Evolutionary conservation across 2,888 invertebrate species (phyloP), one percentile per base, ranked within the genome.

Genomic region (Acanthosoma haemorrhoidale): DNA sequence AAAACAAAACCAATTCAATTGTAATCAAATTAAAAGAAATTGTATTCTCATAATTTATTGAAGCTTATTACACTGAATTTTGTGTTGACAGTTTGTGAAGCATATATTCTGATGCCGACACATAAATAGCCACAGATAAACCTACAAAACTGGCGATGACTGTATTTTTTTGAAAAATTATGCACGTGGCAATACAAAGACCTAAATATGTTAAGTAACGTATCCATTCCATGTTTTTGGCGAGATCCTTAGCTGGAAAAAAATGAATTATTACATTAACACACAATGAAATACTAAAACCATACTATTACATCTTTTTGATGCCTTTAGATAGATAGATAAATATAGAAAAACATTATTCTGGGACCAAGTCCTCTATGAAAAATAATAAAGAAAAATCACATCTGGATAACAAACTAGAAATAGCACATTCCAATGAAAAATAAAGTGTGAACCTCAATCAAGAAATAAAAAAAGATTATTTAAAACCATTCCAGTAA

Each of bases 191-290:
- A 43, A 93, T 80, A 76, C 92, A 88, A 43, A 95, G 83, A 3
- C 94, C 94, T 51, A 91, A 81, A 78, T 95, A 95, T 4, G 93
- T 93, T 75, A 91, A 81, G 80, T 93, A 93, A 78, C 94, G 59
- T 38, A 72, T 72, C 70, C 71, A 73, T 18, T 75, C 73, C 29
- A 51, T 41, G 13, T 34, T 64, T 18, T 51, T 57, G 31, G 11
- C 39, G 58, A 32, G 51, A 39, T 58, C 72, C 59, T 66, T 67
- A 13, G 39, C 66, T 61, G 51, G 32, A 58, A 69, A 38, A 39
- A 58, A 61, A 69, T 57, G 60, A 51, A 2, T 16, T 6, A 59
- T 58, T n/a, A n/a, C n/a, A n/a, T n/a, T n/a, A n/a, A n/a, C n/a
- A n/a, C n/a, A n/a, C n/a, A n/a, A n/a, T n/a, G n/a, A n/a, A n/a